Percentiles rank a stretch among this genome's conserved stretches.
Evolutionary conservation across 2,888 invertebrate genomes (phyloP).

Genomic region (Trachelus iudaicus): DNA sequence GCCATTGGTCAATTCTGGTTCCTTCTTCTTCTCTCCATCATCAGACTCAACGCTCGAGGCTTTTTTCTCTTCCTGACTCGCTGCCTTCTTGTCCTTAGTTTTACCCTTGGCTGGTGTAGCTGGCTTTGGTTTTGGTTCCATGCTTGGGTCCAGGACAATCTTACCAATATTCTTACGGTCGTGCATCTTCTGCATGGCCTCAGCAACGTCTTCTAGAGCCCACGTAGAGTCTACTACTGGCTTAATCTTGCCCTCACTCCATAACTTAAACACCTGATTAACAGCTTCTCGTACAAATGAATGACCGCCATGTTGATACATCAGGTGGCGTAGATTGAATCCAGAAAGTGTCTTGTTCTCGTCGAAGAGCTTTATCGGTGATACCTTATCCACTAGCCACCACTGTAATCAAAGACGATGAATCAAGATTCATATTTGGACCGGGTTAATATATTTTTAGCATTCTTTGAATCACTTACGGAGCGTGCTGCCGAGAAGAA

Average conservation of each 20-base stretch:
- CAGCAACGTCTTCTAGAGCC: slow-evolving; percentile 88
- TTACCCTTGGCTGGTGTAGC: slow-evolving; percentile 83
- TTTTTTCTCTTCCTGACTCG: slow-evolving; percentile 76
- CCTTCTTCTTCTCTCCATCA: slow-evolving; percentile 67
- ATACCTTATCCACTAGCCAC: slow-evolving; percentile 94
- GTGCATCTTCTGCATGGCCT: slow-evolving; percentile 94
- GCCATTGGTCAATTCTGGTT: slow-evolving; percentile 67
- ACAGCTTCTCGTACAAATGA: slow-evolving; percentile 79
- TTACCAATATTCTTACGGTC: slow-evolving; percentile 92
- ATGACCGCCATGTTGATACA: slow-evolving; percentile 81
- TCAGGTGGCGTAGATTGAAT: slow-evolving; percentile 84
- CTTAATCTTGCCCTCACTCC: slow-evolving; percentile 82
- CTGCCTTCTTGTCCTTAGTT: slow-evolving; percentile 78
- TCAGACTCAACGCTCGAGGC: slow-evolving; percentile 66
- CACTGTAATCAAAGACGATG: slow-evolving; percentile 70
- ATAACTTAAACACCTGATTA: slow-evolving; percentile 78
- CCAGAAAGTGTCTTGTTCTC: slow-evolving; percentile 88
- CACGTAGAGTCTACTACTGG: slow-evolving; percentile 87
- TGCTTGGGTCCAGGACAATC: slow-evolving; percentile 82
- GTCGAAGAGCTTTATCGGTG: slow-evolving; percentile 87
- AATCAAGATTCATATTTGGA: slow-evolving; percentile 73
- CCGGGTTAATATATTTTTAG: slow-evolving; percentile 63
- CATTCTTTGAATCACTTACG: slow-evolving; percentile 71
- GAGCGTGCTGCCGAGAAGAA: slow-evolving; percentile 91
- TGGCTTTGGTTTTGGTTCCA: slow-evolving; percentile 83